Base-by-base conservation (phyloP, 2,113 vertebrate genomes). In the Vulpes vulpes region DNA sequence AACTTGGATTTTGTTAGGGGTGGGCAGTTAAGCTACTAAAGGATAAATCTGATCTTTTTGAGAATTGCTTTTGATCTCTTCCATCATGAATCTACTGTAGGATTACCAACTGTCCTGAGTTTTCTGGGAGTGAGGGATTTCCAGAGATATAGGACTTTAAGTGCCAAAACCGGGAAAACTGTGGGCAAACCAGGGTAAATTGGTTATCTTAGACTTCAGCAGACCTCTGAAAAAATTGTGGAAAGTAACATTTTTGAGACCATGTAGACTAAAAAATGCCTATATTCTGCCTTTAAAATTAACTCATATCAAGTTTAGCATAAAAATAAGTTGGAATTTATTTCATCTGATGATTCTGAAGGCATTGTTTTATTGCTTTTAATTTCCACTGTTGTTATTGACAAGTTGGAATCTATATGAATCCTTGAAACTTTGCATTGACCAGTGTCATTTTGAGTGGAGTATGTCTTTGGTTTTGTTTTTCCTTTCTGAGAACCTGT, bases 251-350 rank as follows among this genome's bases (percentile, higher is more conserved):
- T 2, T 73, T 81, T 62, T 53, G 16, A 86, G 62, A 55, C 20
- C 43, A 73, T 9, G 32, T n/a, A 78, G 38, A 51, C 71, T 57
- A 11, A 74, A 95, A 51, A 87, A 53, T 73, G n/a, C 20, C n/a
- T 74, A 60, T 86, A n/a, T 87, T 73, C 43, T 95, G 11, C 82
- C n/a, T 89, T 81, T 82, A 65, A 74, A 82, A 65, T 92, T 55
- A 87, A 73, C 27, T 38, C 30, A n/a, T 23, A 35, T 51, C 64
- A 74, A 83, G 4, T 22, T 67, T 22, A 4, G 3, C 49, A 73
- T 30, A 57, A n/a, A 80, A 71, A 38, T 89, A 67, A 62, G 53
- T 22, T 71, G 27, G 25, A 73, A 49, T 85, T 91, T 91, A 67
- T 60, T 76, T 89, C 62, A 12, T 7, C 35, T 64, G 55, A 30